Base-by-base conservation (phyloP, 2,797 vertebrate genomes). In the Parambassis ranga region DNA sequence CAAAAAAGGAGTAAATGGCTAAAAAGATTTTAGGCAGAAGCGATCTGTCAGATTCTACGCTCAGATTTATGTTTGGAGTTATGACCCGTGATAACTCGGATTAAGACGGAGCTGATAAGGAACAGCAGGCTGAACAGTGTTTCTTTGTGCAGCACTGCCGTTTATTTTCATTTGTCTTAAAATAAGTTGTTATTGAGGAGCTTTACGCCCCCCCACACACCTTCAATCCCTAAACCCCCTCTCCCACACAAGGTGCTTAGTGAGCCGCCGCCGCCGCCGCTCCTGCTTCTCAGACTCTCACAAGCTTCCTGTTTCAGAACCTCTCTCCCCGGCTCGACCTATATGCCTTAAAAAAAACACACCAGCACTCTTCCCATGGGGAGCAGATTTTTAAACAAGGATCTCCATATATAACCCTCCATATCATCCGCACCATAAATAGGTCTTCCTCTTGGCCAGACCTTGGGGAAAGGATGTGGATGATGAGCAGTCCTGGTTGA, bases 111-210 rank as follows among this genome's bases (percentile, higher is more conserved):
- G 46, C 1, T 15, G 65, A 65, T 61, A 11, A 59, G 71, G 58
- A 55, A 28, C 33, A 4, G 24, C 57, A 44, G 53, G 26, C 35
- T 2, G 10, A 70, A 82, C 68, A 75, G 27, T 14, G 42, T 58
- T 66, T 37, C 71, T 86, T 65, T 84, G 81, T 84, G 50, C 31
- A 10, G 30, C 9, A 3, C 51, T 60, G 44, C 37, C 39, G 60
- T 82, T 84, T 83, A 72, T 87, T 85, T 83, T 75, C 70, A 73
- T 83, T 79, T 82, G 67, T 81, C 67, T 71, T 70, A 56, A 81
- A 86, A 86, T 77, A 77, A 81, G 68, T 65, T 82, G 55, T 68
- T 80, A 60, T 70, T 65, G 51, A 70, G 68, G 65, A 46, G 58
- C 68, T 67, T 52, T 43, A 10, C 8, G 35, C 47, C 1, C 8